Evolutionary conservation across 1,140 invertebrate species (phyloP), one percentile per base, ranked within the genome.

Genomic region (Anadara kagoshimensis): DNA sequence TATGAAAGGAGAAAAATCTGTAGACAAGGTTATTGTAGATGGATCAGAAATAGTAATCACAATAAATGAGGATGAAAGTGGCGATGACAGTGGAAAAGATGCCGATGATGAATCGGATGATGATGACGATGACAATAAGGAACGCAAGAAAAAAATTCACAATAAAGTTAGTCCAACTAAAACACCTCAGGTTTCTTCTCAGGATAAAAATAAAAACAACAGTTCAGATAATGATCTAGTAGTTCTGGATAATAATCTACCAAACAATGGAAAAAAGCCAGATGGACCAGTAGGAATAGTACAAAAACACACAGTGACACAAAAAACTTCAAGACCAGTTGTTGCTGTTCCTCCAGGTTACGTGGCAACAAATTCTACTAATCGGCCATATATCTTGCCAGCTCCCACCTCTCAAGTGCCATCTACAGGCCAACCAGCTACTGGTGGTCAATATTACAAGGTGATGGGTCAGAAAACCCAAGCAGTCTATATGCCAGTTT

Each of bases 111-210:
- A 59, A 26, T 67, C 71, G n/a, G 54, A 57, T 11, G 72, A 79
- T 51, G 26, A 85, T 80, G 71, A 88, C 87, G 62, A 91, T 89
- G 83, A 83, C 11, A 54, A 56, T 65, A 66, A 65, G 29, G 29
- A 36, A 36, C 29, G 29, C 7, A 36, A 36, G 29, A 36, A 36
- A 36, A 36, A 36, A 36, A 2, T 36, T 36, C 29, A 36, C 29
- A 36, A 36, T 36, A 36, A 36, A 36, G 7, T 36, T 3, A 36
- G 29, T 36, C 29, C 29, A 36, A 36, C 29, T 36, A 36, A 36
- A 36, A 36, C 29, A 36, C 7, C 29, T 36, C 29, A 36, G 29
- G 29, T 36, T 36, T 36, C 7, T 3, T 36, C 29, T 36, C 29
- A 36, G 29, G 29, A 36, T 36, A 36, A 36, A 36, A 7, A 36